Base-by-base conservation (phyloP, 2,797 vertebrate species). In the Choloepus didactylus region DNA sequence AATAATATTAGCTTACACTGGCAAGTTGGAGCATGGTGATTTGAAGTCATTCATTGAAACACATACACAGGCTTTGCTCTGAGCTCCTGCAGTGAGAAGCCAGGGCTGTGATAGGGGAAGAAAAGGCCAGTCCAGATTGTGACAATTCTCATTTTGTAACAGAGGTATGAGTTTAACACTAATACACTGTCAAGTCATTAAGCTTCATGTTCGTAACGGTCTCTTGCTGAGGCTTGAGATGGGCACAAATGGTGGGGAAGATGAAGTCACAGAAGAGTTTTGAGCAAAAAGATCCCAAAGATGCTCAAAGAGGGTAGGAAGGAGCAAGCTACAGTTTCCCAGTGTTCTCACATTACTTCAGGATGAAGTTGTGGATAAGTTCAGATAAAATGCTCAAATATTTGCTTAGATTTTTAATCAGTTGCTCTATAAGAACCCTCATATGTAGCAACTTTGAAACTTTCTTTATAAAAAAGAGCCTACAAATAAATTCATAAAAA, bases 401-500 rank as follows among this genome's bases (percentile, higher is more conserved):
- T 97, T 96, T 96, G 97, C 97, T 97, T 95, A 95, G 83, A 93
- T 87, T 93, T 96, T 88, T 84, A 95, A 88, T 92, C 3, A 21
- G 97, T 96, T 96, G 96, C 95, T 97, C 72, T 91, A 93, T 87
- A 97, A 97, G 97, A 97, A 87, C 94, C 93, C 97, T 95, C 97
- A 98, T 44, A 35, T 35, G 35, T 35, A 51, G 70, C 96, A 97
- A 97, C 91, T 95, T 89, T 31, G 98, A 96, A 96, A 98, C 95
- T 96, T 97, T 98, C 97, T 96, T 98, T 70, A 97, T 98, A 98
- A 98, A 98, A 98, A 98, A 98, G 98, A 98, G 98, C 98, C 98
- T 98, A 98, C 98, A 98, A 98, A 98, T 98, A 97, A 98, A 98
- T 96, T 98, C 98, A 98, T 98, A 98, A 98, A 98, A 97, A 98